Evolutionary conservation across 2,888 invertebrate genomes (phyloP), one percentile per base, ranked within the genome.

Genomic region (Habroteleia sp.): DNA sequence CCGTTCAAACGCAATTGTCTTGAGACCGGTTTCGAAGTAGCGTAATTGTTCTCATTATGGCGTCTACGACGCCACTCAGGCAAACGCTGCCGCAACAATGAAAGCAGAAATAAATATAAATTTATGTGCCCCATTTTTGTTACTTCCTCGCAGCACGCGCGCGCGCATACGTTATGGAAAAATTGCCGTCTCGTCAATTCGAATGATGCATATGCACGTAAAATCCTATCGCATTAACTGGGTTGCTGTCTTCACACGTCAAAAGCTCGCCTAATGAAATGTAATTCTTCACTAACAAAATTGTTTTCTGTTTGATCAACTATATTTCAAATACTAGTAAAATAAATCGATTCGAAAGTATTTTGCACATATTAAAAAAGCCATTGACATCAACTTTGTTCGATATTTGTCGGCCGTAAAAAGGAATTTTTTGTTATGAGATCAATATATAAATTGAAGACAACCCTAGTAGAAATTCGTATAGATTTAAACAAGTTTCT

Each of bases 231-330:
- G 33, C 20, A 25, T 42, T 73, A 60, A 78, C 72, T 80, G 77
- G 79, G 80, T 81, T 78, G 63, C 74, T 74, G 54, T 52, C 78
- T 84, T 82, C 74, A 82, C 81, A 83, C 81, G 73, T 76, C 78
- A 83, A 66, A 48, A 75, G 80, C 35, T 78, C 77, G 14, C 11
- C 42, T 82, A 82, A 85, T 81, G 14, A 52, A 16, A 39, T 33
- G n/a, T 63, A 75, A 77, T 77, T 79, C 69, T 48, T 63, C 23
- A 20, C 56, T 11, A 39, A 1, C n/a, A 33, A 4, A 31, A 20
- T 37, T 65, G 46, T 46, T 60, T 73, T 52, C 33, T 62, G 73
- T 52, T 60, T 44, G 52, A 73, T 73, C 46, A 29, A 29, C 3
- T 16, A 8, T 16, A 6, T 13, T 42, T 23, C 29, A 23, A 29